Conservation (phyloP, 2,888 invertebrate genomes). For the Tribolium freemani region DNA sequence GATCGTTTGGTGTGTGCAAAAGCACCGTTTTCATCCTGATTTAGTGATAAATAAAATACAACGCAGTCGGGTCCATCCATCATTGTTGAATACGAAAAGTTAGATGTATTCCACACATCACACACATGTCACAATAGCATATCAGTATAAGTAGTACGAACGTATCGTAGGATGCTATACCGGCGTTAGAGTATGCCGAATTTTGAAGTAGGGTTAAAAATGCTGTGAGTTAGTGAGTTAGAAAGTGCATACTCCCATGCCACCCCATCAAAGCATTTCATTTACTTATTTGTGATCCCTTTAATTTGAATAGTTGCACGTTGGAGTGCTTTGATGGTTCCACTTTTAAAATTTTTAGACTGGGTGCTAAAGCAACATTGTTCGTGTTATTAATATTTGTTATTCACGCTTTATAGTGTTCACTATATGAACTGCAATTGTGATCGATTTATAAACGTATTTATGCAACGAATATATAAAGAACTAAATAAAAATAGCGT, state of each 20-base stretch:
- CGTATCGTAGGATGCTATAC: constrained; percentile 29
- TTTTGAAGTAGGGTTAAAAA: constrained; percentile 15
- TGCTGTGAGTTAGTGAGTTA: constrained; percentile 16
- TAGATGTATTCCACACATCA: constrained; percentile 30
- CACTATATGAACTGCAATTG: constrained; percentile 69
- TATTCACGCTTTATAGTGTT: constrained; percentile 69
- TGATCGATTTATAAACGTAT: constrained; percentile 65
- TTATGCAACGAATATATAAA: constrained; percentile 62
- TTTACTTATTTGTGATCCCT: constrained; percentile 34
- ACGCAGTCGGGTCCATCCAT: constrained; percentile 54
- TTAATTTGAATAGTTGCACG: constrained; percentile 50
- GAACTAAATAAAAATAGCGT: constrained; percentile 47
- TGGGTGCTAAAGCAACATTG: constrained; percentile 64
- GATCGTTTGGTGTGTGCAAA: constrained; percentile 42
- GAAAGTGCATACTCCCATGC: constrained; percentile 20
- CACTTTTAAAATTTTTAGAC: constrained; percentile 59
- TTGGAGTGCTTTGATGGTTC: constrained; percentile 48
- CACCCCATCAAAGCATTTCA: constrained; percentile 36
- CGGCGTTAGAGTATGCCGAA: constrained; percentile 12
- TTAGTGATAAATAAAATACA: constrained; percentile 25
- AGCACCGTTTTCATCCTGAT: constrained; percentile 18
- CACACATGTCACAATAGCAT: constrained; percentile 65
- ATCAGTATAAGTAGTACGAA: constrained; percentile 55
- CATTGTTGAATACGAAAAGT: constrained; percentile 38
- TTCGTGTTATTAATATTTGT: constrained; percentile 63